Evolutionary conservation across 2,888 invertebrate genomes (phyloP).

Genomic region (Parnassius mnemosyne): DNA sequence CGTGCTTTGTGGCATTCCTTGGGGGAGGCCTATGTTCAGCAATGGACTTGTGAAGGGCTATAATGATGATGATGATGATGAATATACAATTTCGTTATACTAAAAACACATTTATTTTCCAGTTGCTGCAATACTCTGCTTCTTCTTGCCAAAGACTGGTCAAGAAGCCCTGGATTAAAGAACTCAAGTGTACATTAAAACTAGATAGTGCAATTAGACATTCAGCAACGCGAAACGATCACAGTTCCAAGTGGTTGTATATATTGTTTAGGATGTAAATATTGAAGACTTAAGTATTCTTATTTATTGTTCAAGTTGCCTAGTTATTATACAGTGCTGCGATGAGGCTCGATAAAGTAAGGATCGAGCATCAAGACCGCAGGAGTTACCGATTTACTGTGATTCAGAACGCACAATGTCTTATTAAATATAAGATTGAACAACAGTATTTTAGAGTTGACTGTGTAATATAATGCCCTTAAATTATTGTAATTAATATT

Average conservation of each 20-base stretch:
- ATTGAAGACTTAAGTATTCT: conserved; percentile 64
- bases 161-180: conserved; percentile 84
- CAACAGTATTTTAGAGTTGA: conserved; percentile 77
- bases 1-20: no score
- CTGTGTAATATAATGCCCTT: conserved; percentile 75
- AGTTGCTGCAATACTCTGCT: conserved; percentile 87
- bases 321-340: conserved; percentile 30
- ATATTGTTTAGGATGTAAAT: conserved; percentile 70
- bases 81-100: no score
- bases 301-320: conserved; percentile 52
- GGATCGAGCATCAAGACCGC: conserved; percentile 31
- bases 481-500: conserved; percentile 72
- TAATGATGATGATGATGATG: no score
- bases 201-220: conserved; percentile 66
- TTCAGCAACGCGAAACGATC: conserved; percentile 41
- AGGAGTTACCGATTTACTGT: conserved; percentile 58
- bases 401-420: conserved; percentile 62
- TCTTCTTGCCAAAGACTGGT: conserved; percentile 88
- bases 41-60: no score
- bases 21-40: no score
- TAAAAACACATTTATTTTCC: conserved; percentile 47
- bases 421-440: conserved; percentile 60
- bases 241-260: conserved; percentile 61
- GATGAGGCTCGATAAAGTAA: conserved; percentile 29
- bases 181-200: conserved; percentile 42